Percentiles rank a stretch among this genome's conserved stretches.
phyloP scores from a whole-genome alignment of 2,888 invertebrate species.

The Callosobruchus maculatus region DNA sequence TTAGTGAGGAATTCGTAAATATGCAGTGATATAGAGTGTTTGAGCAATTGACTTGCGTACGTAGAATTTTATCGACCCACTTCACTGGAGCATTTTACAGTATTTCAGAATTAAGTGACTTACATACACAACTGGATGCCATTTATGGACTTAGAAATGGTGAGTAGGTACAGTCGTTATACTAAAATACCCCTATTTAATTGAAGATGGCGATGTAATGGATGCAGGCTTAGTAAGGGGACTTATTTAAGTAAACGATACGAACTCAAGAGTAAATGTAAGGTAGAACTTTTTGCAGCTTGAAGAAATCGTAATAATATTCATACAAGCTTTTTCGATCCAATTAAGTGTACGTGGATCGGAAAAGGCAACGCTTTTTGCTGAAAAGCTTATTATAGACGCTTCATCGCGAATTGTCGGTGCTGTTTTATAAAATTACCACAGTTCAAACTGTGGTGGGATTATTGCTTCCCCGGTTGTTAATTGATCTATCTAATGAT shows the following conservation, averaged over 20 bases:
- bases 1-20: background rate
- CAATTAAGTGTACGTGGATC: background rate
- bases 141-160: background rate
- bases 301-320: background rate
- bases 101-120: background rate
- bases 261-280: background rate
- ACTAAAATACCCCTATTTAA: background rate
- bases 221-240: background rate
- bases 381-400: background rate
- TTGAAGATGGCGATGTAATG: background rate
- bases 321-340: background rate
- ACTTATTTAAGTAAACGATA: background rate
- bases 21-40: background rate
- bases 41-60: background rate
- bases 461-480: no score
- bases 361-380: background rate
- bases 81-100: background rate
- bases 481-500: no score
- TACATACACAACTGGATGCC: background rate
- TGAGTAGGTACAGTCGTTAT: background rate
- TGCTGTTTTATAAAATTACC: no score
- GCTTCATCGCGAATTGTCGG: no score
- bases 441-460: no score
- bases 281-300: background rate
- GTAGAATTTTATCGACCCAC: background rate